These are phyloP conservation scores for Cyanistes caeruleus DNA, from an alignment of 2,113 vertebrate species.

Conservation along the genomic window DNA sequence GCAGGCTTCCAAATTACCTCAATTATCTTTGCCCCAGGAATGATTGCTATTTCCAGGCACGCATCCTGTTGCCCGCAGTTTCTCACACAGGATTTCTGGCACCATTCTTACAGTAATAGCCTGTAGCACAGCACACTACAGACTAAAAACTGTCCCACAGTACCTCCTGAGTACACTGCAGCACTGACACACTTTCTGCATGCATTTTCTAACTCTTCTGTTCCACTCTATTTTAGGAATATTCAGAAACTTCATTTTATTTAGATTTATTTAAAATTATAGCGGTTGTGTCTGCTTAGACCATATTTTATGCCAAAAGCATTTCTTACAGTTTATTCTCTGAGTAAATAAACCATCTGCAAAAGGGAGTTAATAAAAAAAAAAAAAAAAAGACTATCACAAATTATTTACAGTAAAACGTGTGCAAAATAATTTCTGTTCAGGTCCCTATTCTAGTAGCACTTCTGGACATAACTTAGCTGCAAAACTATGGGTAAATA, in stretches of 20 bases:
- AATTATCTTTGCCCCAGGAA: constrained; percentile 42
- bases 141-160: neutral
- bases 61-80: constrained; percentile 15
- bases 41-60: constrained; percentile 55
- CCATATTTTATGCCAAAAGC: neutral
- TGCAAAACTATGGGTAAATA: neutral
- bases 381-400: neutral
- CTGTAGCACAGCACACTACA: neutral
- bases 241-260: neutral
- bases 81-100: constrained; percentile 33
- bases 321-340: neutral
- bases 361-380: neutral
- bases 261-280: neutral
- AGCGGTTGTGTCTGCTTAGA: accelerated
- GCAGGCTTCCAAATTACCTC: constrained; percentile 25
- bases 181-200: neutral
- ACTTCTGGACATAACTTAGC: neutral
- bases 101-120: neutral
- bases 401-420: neutral
- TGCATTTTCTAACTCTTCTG: neutral
- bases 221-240: neutral
- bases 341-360: neutral
- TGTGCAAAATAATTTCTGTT: neutral
- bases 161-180: neutral
- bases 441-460: neutral